These are phyloP conservation scores for Plumapathes pennacea DNA, from an alignment of 92 coral and sea anemone genomes.

Conservation along the genomic window DNA sequence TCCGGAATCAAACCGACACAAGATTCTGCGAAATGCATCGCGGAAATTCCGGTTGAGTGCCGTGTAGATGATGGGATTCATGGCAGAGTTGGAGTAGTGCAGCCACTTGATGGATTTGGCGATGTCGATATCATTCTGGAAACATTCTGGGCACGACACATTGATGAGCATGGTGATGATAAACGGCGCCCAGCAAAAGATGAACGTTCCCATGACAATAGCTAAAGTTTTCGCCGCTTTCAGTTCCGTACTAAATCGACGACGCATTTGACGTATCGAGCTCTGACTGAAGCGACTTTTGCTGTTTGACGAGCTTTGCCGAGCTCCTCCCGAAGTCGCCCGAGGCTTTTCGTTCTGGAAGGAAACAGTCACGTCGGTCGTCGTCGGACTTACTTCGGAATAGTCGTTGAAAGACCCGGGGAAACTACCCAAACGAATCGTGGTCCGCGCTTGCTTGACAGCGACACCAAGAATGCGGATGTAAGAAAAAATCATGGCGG, in stretches of 20 bases:
- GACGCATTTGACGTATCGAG: slow-evolving; percentile 50
- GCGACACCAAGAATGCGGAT: slow-evolving; percentile 76
- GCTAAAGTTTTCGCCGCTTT: slow-evolving; percentile 87
- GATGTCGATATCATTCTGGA: slow-evolving; percentile 6
- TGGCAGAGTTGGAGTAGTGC: slow-evolving; percentile 77
- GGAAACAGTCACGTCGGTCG: slow-evolving; percentile 17
- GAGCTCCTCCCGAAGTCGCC: slow-evolving; percentile 7
- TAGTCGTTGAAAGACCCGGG: slow-evolving; percentile 13
- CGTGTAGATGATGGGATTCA: slow-evolving; percentile 80
- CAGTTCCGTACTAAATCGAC: slow-evolving; percentile 61
- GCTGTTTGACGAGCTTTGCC: slow-evolving; percentile 7
- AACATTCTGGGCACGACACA: slow-evolving; percentile 30
- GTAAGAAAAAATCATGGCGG: slow-evolving; percentile 70
- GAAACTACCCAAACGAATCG: slow-evolving; percentile 38
- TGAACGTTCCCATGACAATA: slow-evolving; percentile 76
- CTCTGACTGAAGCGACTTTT: slow-evolving; percentile 47
- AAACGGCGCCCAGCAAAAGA: slow-evolving; percentile 81
- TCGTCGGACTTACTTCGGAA: slow-evolving; percentile 13
- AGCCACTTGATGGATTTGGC: slow-evolving; percentile 71
- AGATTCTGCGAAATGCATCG: slow-evolving; percentile 66
- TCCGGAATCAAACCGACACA: slow-evolving; percentile 50
- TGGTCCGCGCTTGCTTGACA: slow-evolving; percentile 64
- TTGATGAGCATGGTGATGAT: slow-evolving; percentile 47
- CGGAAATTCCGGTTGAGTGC: slow-evolving; percentile 71
- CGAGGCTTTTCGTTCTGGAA: slow-evolving; percentile 24